Evolutionary conservation across 2,888 invertebrate genomes (phyloP), one percentile per base, ranked within the genome.

Genomic region (Leptinotarsa juncta): DNA sequence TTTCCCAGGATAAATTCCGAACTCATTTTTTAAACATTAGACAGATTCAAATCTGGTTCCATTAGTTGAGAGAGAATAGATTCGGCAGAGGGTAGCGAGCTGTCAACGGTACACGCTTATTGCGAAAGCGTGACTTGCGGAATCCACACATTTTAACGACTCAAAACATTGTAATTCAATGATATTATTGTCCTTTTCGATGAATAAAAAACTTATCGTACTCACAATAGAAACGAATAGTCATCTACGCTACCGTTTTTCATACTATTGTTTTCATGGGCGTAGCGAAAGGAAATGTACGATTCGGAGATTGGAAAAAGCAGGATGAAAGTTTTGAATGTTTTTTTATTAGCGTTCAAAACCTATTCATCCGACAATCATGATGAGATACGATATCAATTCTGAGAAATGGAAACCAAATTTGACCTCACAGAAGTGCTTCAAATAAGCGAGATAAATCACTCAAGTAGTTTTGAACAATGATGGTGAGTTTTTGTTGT

Each of bases 121-220:
- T 87, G 85, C 87, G 78, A 84, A 84, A 84, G 83, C 83, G 81
- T 87, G 87, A 86, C 85, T 83, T 77, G 84, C 86, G 83, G 80
- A 85, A 83, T 86, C 82, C 80, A 74, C 81, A 83, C 83, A 86
- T 86, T 86, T 86, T 86, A 84, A 82, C 82, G 76, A 81, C 80
- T 81, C 81, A 83, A 85, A 86, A 83, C 83, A 81, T 85, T 85
- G 84, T 86, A 87, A 88, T 87, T 88, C 87, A 86, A 86, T 87
- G 85, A 87, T 87, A 87, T 87, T 87, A 87, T 87, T 87, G 87
- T 87, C 84, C 86, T 84, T 83, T 85, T 84, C 84, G 84, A 86
- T 87, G 86, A 86, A 86, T 86, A 86, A 86, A 86, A 84, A 86
- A 80, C 79, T 76, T 77, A 80, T 80, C 75, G 72, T 75, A 76